Conservation (phyloP, 2,797 vertebrate genomes). For the Simalia tracyae region DNA sequence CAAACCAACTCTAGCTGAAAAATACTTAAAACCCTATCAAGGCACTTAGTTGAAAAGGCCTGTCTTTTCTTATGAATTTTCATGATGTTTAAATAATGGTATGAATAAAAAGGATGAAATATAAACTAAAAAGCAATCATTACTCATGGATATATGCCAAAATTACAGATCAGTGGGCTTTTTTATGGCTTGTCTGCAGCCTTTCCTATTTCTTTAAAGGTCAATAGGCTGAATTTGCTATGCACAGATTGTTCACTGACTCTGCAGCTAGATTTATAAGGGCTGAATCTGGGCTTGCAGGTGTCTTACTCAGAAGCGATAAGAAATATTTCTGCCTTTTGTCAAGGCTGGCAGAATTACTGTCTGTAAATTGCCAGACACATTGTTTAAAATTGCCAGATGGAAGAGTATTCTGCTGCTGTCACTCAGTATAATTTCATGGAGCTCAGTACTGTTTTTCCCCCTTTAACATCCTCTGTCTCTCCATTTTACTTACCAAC, state of each 20-base stretch:
- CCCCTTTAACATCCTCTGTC: conserved; percentile 37
- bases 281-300: conserved; percentile 31
- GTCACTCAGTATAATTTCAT: conserved; percentile 45
- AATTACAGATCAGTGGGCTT: background rate
- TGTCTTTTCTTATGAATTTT: background rate
- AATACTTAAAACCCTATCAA: background rate
- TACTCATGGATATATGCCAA: background rate
- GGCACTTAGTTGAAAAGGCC: background rate
- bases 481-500: conserved; percentile 28
- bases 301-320: conserved; percentile 45
- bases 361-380: conserved; percentile 52
- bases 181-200: background rate
- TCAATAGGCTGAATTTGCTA: conserved; percentile 31
- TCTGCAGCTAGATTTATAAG: conserved; percentile 55
- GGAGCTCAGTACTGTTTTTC: conserved; percentile 22
- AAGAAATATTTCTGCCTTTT: conserved; percentile 58
- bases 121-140: conserved; percentile 9
- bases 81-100: background rate
- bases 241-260: conserved; percentile 17
- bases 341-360: conserved; percentile 51
- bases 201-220: conserved; percentile 6
- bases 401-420: conserved; percentile 38
- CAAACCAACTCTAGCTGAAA: background rate
- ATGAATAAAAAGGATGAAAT: background rate
- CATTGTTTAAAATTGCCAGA: conserved; percentile 61